Conservation (phyloP, 2,113 vertebrate species). For the Uria lomvia region DNA sequence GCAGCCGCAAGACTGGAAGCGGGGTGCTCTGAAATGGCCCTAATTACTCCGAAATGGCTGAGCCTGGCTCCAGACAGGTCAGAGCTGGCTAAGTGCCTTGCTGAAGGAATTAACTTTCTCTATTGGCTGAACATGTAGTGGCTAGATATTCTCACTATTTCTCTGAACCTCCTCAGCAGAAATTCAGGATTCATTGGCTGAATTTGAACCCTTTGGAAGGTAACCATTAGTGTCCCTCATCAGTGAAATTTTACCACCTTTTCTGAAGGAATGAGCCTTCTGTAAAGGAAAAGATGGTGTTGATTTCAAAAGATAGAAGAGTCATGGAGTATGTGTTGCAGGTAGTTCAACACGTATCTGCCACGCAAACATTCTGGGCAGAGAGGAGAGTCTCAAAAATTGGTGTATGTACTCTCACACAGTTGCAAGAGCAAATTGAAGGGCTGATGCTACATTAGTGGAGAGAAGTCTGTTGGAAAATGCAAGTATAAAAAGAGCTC, state of each 20-base stretch:
- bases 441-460: neutral
- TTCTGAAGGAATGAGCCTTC: neutral
- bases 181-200: neutral
- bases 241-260: neutral
- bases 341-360: neutral
- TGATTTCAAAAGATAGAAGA: neutral
- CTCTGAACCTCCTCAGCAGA: neutral
- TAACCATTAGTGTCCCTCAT: neutral
- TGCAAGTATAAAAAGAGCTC: neutral
- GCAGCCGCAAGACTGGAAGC: neutral
- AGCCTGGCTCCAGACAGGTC: neutral
- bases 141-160: neutral
- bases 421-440: neutral
- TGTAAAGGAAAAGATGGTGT: neutral
- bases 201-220: neutral
- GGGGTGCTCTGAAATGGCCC: neutral
- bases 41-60: neutral
- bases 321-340: accelerated
- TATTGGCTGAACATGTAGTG: neutral
- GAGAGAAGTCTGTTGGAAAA: neutral
- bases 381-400: neutral
- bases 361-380: neutral
- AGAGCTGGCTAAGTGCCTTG: neutral
- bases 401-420: neutral
- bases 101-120: neutral